Base-by-base conservation (phyloP, 2,888 invertebrate species). In the Zaprionus lineosus region DNA sequence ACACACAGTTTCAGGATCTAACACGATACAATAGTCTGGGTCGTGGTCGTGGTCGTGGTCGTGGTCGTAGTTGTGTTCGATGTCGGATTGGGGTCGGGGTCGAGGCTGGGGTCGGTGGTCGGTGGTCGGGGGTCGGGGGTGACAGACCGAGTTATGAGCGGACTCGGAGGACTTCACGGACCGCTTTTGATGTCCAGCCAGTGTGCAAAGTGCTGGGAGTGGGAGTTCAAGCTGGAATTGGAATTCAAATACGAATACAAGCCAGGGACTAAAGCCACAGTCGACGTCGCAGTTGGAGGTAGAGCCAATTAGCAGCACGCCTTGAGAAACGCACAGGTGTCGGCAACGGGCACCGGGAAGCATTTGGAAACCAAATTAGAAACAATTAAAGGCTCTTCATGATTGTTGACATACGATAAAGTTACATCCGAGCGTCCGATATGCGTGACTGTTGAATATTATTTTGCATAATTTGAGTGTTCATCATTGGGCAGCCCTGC, bases 391-490 rank as follows among this genome's bases (percentile, higher is more conserved):
- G 82, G 64, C 82, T 67, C 31, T 37, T 58, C 46, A 31, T 69
- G 84, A 86, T 84, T 62, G 63, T 21, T 29, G 50, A 18, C 46
- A 44, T 59, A 44, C 53, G 84, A 81, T 85, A 77, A 74, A 66
- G 21, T 12, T 50, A 40, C 28, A 55, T 55, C 46, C 12, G 26
- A 52, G 48, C 37, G 50, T 64, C 52, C 40, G 59, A 64, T 72
- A 68, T 86, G 86, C 82, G 82, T 82, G 82, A 86, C 86, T 68
- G 82, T 50, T 61, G 86, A 73, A 78, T 86, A 82, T 82, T 78
- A 86, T 82, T 69, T 86, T 82, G 82, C 82, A 86, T 82, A 82
- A 82, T 82, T 86, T 74, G 84, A 84, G 68, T 70, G 83, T 63
- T 70, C 81, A 73, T 76, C 81, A 76, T 56, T 73, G 53, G 60